Base-by-base conservation (phyloP, 2,888 invertebrate genomes). In the Leptura quadrifasciata region DNA sequence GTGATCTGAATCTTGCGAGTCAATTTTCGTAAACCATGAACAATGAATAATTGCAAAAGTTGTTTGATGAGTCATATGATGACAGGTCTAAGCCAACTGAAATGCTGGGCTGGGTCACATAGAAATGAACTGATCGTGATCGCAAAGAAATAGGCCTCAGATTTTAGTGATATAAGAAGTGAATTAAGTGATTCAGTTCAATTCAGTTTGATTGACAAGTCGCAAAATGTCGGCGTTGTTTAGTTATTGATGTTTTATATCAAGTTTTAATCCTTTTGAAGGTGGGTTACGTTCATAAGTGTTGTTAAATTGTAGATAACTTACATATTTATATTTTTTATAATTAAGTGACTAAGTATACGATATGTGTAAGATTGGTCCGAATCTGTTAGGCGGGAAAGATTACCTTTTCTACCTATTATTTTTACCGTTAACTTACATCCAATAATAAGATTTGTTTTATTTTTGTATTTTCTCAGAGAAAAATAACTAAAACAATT, bases 141-240 rank as follows among this genome's bases (percentile, higher is more conserved):
- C n/a, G n/a, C n/a, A n/a, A n/a, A n/a, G n/a, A n/a, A n/a, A n/a
- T n/a, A n/a, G n/a, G n/a, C n/a, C n/a, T n/a, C n/a, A n/a, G n/a
- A n/a, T n/a, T n/a, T n/a, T n/a, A n/a, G n/a, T n/a, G n/a, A n/a
- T n/a, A n/a, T n/a, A n/a, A n/a, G n/a, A n/a, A n/a, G n/a, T n/a
- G n/a, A n/a, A n/a, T n/a, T n/a, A n/a, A n/a, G n/a, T n/a, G n/a
- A n/a, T n/a, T n/a, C n/a, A n/a, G n/a, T n/a, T n/a, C n/a, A n/a
- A n/a, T n/a, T n/a, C n/a, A n/a, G n/a, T n/a, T 24, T 54, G 55
- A 55, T 55, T 57, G 57, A 57, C 21, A 57, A 57, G 8, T 57
- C 10, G 31, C 18, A 61, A 61, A 61, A 61, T 61, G 60, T 61
- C 60, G 60, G 17, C 31, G 27, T 61, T 61, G 27, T n/a, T 31